These are phyloP conservation scores for Polypterus senegalus DNA, from an alignment of 2,113 vertebrate species.

Conservation along the genomic window DNA sequence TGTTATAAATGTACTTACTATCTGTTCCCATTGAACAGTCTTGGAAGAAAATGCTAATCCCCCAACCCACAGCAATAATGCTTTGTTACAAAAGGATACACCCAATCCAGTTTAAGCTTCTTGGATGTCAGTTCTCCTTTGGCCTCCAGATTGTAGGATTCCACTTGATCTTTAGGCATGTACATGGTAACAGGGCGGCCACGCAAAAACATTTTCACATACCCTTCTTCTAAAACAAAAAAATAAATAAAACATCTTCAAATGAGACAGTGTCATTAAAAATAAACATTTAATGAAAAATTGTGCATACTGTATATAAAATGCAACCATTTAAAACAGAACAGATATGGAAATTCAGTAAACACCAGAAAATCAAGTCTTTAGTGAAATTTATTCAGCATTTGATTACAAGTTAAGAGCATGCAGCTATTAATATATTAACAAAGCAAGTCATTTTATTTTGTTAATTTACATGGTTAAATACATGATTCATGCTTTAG, in stretches of 20 bases:
- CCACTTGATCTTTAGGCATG: conserved; percentile 92
- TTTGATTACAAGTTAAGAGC: too few species aligned
- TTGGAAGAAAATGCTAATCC: too few species aligned
- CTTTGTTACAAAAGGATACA: conserved; percentile 75
- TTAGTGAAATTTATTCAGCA: too few species aligned
- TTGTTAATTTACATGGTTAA: too few species aligned
- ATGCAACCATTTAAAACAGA: neutral
- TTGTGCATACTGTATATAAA: too few species aligned
- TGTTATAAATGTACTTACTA: too few species aligned
- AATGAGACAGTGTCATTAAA: neutral
- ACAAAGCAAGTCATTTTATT: too few species aligned
- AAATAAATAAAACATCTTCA: conserved; percentile 38
- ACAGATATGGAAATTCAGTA: conserved; percentile 10
- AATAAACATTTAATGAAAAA: too few species aligned
- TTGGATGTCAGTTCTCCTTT: conserved; percentile 76
- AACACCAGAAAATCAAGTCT: neutral
- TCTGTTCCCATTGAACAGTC: too few species aligned
- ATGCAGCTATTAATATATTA: too few species aligned
- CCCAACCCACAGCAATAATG: neutral
- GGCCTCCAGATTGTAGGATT: conserved; percentile 80
- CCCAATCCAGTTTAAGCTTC: conserved; percentile 94
- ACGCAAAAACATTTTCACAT: conserved; percentile 96
- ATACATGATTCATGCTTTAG: too few species aligned
- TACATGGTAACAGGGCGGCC: conserved; percentile 95
- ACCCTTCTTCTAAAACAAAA: conserved; percentile 86